phyloP scores from a whole-genome alignment of 2,888 invertebrate genomes.

The Drosophila mettleri region DNA sequence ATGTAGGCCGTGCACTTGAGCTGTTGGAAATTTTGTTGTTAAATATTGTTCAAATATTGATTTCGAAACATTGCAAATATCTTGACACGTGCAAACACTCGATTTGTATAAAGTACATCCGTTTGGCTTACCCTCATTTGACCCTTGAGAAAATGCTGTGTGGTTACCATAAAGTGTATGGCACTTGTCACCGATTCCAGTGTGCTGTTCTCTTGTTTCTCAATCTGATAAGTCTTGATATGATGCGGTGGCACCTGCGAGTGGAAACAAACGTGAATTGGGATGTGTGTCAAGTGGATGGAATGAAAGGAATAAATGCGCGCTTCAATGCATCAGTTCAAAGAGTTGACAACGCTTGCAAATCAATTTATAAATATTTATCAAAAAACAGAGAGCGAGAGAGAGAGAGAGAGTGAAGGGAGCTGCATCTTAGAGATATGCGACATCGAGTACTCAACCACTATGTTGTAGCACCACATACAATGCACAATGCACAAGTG shows the following conservation, averaged over 20 bases:
- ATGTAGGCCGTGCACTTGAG: constrained; percentile 84
- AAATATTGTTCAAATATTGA: background rate
- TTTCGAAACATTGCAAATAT: background rate
- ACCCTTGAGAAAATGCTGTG: constrained; percentile 83
- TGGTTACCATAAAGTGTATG: constrained; percentile 84
- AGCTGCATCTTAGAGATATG: constrained; percentile 34
- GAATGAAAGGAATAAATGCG: constrained; percentile 16
- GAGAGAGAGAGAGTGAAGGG: background rate
- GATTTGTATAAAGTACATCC: background rate
- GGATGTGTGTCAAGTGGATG: constrained; percentile 45
- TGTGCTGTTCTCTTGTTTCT: constrained; percentile 82
- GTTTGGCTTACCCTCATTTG: constrained; percentile 81
- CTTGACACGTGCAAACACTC: background rate
- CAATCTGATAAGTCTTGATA: constrained; percentile 84
- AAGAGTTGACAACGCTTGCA: constrained; percentile 24
- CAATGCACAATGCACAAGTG: constrained; percentile 51
- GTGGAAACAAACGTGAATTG: constrained; percentile 13
- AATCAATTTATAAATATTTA: constrained; percentile 68
- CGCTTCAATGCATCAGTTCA: constrained; percentile 34
- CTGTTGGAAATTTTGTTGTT: constrained; percentile 52
- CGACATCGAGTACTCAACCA: constrained; percentile 19
- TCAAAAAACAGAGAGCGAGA: constrained; percentile 21
- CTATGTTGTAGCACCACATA: constrained; percentile 21
- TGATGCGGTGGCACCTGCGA: constrained; percentile 83
- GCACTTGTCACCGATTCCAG: constrained; percentile 84